Percentiles rank a stretch among this genome's conserved stretches.
Conservation (phyloP, 2,888 invertebrate genomes). For the Synanthedon tipuliformis region DNA sequence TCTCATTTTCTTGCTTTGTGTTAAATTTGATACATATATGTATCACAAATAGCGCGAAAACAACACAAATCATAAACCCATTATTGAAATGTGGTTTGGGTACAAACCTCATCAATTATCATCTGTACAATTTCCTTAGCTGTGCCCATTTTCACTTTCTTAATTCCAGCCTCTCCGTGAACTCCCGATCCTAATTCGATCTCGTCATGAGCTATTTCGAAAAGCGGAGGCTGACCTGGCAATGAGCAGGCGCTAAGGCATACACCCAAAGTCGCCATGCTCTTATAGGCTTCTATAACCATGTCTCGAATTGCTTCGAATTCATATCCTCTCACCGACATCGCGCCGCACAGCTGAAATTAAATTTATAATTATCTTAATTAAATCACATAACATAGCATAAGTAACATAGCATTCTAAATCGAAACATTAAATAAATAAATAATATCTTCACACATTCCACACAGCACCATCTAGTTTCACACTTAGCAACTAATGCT, state of each 20-base stretch:
- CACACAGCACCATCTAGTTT: too few species aligned
- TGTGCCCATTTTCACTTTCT: constrained; percentile 48
- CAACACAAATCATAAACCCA: background rate
- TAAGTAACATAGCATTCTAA: too few species aligned
- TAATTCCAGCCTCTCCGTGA: constrained; percentile 68
- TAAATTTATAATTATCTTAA: too few species aligned
- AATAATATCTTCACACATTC: too few species aligned
- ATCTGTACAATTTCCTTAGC: constrained; percentile 57
- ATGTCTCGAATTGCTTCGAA: constrained; percentile 68
- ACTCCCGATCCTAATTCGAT: constrained; percentile 75
- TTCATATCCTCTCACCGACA: constrained; percentile 73
- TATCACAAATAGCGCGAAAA: too few species aligned
- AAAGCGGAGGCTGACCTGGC: constrained; percentile 74
- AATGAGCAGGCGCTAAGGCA: constrained; percentile 76
- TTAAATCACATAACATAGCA: too few species aligned
- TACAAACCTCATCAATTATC: constrained; percentile 53
- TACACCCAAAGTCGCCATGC: constrained; percentile 78
- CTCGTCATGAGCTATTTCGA: constrained; percentile 72
- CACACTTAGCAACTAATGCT: too few species aligned
- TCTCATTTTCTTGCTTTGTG: too few species aligned
- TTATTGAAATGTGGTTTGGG: background rate
- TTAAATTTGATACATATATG: too few species aligned
- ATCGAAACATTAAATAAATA: too few species aligned
- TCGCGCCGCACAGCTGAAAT: constrained; percentile 76
- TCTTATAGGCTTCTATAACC: constrained; percentile 55